phyloP scores from a whole-genome alignment of 2,797 vertebrate species.

The Propithecus perrieri region DNA sequence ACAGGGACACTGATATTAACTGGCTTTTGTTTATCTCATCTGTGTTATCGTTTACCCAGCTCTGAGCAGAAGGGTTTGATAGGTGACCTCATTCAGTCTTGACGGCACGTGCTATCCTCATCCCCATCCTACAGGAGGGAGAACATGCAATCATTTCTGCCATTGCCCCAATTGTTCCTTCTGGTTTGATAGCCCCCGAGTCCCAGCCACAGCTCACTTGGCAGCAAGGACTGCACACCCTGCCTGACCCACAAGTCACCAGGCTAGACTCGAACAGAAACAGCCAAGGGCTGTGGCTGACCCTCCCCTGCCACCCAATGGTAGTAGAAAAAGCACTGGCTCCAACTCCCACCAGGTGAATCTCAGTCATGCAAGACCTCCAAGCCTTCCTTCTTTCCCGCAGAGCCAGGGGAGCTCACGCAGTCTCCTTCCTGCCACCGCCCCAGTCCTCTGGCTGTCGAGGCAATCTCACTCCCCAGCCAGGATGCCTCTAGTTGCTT shows the following conservation, averaged over 20 bases:
- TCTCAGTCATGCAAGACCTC: not conserved
- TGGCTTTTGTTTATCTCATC: not conserved
- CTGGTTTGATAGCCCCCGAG: not conserved
- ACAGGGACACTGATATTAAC: not conserved
- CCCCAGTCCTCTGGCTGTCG: not conserved
- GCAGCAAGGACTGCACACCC: not conserved
- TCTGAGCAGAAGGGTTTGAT: not conserved
- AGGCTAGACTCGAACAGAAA: not conserved
- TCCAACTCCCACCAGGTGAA: not conserved
- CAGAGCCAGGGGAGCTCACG: not conserved
- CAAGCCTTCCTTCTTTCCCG: not conserved
- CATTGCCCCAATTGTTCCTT: not conserved
- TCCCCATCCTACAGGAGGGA: not conserved
- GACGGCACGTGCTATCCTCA: not conserved
- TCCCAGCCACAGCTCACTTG: not conserved
- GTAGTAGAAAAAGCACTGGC: not conserved
- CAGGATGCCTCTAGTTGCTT: not conserved
- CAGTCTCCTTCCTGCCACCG: not conserved
- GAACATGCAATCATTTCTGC: not conserved
- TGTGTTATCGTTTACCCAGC: not conserved
- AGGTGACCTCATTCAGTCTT: not conserved
- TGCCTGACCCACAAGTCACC: not conserved
- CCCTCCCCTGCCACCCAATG: not conserved
- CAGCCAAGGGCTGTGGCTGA: no score
- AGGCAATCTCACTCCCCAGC: fast-evolving